These are phyloP conservation scores for Ctenopoma multispine DNA, from an alignment of 2,797 vertebrate species.

Conservation along the genomic window DNA sequence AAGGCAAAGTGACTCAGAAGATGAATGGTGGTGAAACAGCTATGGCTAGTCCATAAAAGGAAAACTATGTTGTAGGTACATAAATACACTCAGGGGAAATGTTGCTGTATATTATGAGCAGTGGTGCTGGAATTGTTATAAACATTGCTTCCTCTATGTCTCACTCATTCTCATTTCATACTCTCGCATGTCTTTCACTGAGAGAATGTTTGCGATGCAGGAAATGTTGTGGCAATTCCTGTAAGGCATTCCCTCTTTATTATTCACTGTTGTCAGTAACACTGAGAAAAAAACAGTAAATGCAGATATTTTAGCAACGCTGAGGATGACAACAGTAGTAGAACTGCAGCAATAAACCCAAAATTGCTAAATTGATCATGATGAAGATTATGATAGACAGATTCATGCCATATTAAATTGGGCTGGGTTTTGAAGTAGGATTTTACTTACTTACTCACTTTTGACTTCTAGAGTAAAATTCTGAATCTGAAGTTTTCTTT, in stretches of 20 bases:
- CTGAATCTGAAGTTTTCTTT: too few relatives aligned
- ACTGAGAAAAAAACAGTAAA: conserved; percentile 5
- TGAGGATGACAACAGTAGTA: neutral
- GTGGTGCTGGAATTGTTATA: conserved; percentile 43
- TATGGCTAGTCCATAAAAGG: conserved; percentile 72
- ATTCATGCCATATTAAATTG: neutral
- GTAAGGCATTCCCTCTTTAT: conserved; percentile 7
- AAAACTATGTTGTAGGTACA: conserved; percentile 73
- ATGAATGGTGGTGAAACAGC: conserved; percentile 51
- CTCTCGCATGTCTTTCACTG: conserved; percentile 15
- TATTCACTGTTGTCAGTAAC: conserved; percentile 18
- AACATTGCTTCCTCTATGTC: conserved; percentile 67
- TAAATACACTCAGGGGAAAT: conserved; percentile 70
- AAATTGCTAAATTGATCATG: neutral
- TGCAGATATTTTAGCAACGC: neutral
- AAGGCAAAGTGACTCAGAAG: conserved; percentile 60
- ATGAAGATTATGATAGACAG: neutral
- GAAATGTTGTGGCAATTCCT: conserved; percentile 24
- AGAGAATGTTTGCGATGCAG: conserved; percentile 24
- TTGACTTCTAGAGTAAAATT: too few relatives aligned
- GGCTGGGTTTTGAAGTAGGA: neutral
- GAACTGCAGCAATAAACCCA: neutral
- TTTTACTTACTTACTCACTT: neutral
- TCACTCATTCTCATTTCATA: conserved; percentile 45
- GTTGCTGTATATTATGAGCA: conserved; percentile 62